Conservation (phyloP, 2,113 vertebrate genomes). For the Haemorhous mexicanus region DNA sequence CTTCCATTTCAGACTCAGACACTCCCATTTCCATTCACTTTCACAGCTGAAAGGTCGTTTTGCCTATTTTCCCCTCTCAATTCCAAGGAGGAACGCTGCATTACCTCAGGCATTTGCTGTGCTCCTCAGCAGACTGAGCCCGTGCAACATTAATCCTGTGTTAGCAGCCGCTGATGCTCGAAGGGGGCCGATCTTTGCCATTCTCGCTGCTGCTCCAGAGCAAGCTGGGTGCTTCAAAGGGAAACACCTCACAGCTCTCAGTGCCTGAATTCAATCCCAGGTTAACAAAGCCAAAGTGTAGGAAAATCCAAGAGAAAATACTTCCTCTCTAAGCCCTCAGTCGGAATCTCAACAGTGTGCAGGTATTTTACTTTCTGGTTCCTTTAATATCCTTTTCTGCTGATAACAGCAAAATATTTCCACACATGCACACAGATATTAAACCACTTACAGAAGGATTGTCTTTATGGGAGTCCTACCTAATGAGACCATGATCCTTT, state of each 20-base stretch:
- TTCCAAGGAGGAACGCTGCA: constrained; percentile 13
- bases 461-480: constrained; percentile 5
- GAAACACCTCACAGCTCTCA: background rate
- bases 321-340: background rate
- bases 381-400: background rate
- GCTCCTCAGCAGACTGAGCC: constrained; percentile 1
- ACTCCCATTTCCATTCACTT: background rate
- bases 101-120: constrained; percentile 58
- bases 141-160: constrained; percentile 48
- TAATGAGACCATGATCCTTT: background rate
- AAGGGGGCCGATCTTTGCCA: background rate
- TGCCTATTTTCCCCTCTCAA: background rate
- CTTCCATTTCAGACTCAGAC: background rate
- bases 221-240: background rate
- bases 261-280: background rate
- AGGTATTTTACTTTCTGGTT: background rate
- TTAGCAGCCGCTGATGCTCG: background rate
- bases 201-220: background rate
- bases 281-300: background rate
- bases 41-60: constrained; percentile 46
- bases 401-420: background rate
- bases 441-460: background rate
- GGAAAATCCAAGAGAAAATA: background rate
- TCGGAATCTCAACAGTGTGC: background rate
- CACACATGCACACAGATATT: background rate